A percentile compares a stretch with the other conserved stretches of the same genome.
phyloP scores from a whole-genome alignment of 1,140 invertebrate genomes.

The Aricia agestis region DNA sequence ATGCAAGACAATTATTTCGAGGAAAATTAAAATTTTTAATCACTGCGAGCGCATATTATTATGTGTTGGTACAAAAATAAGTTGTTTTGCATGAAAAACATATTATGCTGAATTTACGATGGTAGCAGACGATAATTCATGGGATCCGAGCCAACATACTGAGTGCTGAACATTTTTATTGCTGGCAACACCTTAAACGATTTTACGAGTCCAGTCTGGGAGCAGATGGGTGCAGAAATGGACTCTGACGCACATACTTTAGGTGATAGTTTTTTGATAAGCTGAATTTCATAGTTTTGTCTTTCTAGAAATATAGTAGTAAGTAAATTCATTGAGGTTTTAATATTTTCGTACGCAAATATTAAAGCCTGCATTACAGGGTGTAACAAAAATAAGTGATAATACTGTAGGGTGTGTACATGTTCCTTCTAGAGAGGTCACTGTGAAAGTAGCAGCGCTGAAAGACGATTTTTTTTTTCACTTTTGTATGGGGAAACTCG shows the following conservation, averaged over 20 bases:
- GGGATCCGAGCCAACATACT: conserved; percentile 14
- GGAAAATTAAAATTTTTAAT: neutral
- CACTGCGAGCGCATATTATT: neutral
- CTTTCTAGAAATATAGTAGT: neutral
- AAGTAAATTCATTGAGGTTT: too few relatives aligned
- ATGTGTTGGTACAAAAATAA: neutral
- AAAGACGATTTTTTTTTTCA: too few relatives aligned
- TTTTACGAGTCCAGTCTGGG: conserved; percentile 18
- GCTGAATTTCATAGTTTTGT: neutral
- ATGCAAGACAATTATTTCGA: neutral
- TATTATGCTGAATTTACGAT: conserved; percentile 10
- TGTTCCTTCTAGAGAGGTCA: too few relatives aligned
- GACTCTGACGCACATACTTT: conserved; percentile 1
- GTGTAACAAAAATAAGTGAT: too few relatives aligned
- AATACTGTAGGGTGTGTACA: too few relatives aligned
- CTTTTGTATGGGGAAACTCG: too few relatives aligned
- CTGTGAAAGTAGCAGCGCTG: too few relatives aligned
- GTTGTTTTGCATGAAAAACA: neutral
- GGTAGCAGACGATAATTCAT: conserved; percentile 2
- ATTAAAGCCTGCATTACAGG: too few relatives aligned
- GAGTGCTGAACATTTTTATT: conserved; percentile 21
- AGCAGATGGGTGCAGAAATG: conserved; percentile 17
- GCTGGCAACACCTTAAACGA: conserved; percentile 14
- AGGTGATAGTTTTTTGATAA: neutral
- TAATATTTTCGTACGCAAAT: too few relatives aligned